These are phyloP conservation scores for Stichodactyla helianthus DNA, from an alignment of 64 coral and sea anemone species.

Conservation along the genomic window DNA sequence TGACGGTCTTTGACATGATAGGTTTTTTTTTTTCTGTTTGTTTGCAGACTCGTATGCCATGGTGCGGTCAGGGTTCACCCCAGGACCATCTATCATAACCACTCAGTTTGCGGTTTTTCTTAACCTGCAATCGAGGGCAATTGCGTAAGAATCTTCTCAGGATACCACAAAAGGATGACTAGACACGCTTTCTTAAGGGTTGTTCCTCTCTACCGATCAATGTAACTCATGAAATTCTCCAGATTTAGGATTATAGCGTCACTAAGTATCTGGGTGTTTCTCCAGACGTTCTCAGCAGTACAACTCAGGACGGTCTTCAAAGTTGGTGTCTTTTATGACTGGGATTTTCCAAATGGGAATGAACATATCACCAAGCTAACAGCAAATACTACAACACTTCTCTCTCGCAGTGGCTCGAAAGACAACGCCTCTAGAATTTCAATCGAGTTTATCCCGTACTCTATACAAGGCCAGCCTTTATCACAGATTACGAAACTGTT, in stretches of 20 bases:
- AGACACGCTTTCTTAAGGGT: background rate
- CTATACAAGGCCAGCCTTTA: background rate
- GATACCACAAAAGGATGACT: background rate
- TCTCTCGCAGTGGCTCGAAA: background rate
- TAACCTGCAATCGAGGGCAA: too few species aligned
- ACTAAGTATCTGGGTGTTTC: background rate
- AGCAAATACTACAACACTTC: background rate
- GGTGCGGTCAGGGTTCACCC: background rate
- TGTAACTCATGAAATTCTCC: background rate
- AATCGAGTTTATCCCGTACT: background rate
- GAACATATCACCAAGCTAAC: background rate
- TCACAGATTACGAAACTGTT: conserved; percentile 43
- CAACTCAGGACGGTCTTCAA: background rate
- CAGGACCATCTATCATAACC: background rate
- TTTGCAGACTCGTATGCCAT: background rate
- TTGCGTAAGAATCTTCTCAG: background rate
- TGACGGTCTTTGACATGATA: background rate
- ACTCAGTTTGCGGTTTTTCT: too few species aligned
- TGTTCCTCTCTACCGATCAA: background rate
- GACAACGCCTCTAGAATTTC: background rate
- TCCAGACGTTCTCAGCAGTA: background rate
- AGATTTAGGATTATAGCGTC: background rate
- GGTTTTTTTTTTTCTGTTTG: background rate
- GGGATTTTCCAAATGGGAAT: background rate
- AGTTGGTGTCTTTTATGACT: conserved; percentile 2